Conservation (phyloP, 2,888 invertebrate genomes). For the Halictus quadricinctus region DNA sequence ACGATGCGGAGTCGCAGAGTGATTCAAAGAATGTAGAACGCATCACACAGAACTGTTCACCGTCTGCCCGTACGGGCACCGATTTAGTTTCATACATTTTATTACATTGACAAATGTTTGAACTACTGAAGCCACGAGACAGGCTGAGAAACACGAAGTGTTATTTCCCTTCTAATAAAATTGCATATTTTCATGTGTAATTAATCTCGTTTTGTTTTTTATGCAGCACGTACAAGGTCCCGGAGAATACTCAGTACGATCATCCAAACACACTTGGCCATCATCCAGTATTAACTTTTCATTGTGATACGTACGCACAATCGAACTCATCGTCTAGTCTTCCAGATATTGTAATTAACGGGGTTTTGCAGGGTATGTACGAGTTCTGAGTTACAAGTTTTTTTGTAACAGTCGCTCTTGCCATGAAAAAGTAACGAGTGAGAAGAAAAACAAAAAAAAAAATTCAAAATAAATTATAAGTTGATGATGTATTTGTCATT, state of each 20-base stretch:
- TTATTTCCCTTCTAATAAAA: background rate
- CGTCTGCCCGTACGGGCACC: no score
- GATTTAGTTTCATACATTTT: background rate
- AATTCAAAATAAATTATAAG: no score
- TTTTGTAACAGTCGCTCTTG: background rate
- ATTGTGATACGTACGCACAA: constrained; percentile 81
- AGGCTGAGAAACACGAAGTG: no score
- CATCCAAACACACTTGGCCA: constrained; percentile 72
- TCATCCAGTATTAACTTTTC: constrained; percentile 80
- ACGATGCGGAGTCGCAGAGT: background rate
- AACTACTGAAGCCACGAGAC: no score
- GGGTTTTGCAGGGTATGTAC: constrained; percentile 81
- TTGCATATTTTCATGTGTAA: background rate
- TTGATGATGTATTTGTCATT: no score
- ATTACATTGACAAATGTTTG: no score
- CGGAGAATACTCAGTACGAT: constrained; percentile 53
- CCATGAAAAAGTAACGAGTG: background rate
- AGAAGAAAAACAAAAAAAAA: background rate
- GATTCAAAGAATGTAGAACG: background rate
- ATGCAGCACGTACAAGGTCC: constrained; percentile 69
- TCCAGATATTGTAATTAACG: constrained; percentile 82
- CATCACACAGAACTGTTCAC: no score
- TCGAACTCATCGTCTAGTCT: constrained; percentile 76
- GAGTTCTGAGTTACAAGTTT: constrained; percentile 69
- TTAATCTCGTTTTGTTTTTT: background rate